Base-by-base conservation (phyloP, 1,140 invertebrate species). In the Drosophila sp. region DNA sequence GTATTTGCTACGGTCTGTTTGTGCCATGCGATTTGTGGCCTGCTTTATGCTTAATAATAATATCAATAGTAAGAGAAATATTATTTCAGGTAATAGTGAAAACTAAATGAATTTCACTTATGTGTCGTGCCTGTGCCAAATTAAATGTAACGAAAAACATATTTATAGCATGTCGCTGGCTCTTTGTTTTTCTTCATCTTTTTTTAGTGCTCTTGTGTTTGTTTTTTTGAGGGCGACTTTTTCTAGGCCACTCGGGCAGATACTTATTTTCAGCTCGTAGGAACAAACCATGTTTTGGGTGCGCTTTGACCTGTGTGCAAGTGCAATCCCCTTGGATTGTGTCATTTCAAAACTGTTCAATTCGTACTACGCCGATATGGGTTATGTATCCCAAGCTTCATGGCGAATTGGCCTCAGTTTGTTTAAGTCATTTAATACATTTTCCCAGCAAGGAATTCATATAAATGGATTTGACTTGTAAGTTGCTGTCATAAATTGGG, bases 91-190 rank as follows among this genome's bases (percentile, higher is more conserved):
- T 50, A 50, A 87, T 80, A 89, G 87, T 86, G 81, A 82, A 87
- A 89, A 89, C 61, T 89, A 89, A 89, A 87, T 89, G 73, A 79
- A 89, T 79, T 78, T 89, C 74, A 89, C 84, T 89, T 89, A 87
- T 83, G 79, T 87, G 76, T 80, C 83, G 87, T 89, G 83, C 72
- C 71, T 78, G 72, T 41, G 72, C 61, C 65, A 89, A 89, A 89
- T 89, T 80, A 89, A 89, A 87, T 89, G 83, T 74, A 83, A 72
- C 54, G 51, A 62, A 77, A 8, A 70, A 78, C 82, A 80, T 83
- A 72, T 76, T 65, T 77, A 71, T 89, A 63, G 83, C 83, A 89
- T 89, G 82, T 87, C 57, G 56, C 43, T 41, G 62, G 51, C 59
- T 58, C 21, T 82, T 62, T 57, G 74, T 81, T 81, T 73, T 62